Percentiles rank a stretch among this genome's conserved stretches.
These are phyloP conservation scores for Tinea semifulvella DNA, from an alignment of 2,888 invertebrate species.

Conservation along the genomic window DNA sequence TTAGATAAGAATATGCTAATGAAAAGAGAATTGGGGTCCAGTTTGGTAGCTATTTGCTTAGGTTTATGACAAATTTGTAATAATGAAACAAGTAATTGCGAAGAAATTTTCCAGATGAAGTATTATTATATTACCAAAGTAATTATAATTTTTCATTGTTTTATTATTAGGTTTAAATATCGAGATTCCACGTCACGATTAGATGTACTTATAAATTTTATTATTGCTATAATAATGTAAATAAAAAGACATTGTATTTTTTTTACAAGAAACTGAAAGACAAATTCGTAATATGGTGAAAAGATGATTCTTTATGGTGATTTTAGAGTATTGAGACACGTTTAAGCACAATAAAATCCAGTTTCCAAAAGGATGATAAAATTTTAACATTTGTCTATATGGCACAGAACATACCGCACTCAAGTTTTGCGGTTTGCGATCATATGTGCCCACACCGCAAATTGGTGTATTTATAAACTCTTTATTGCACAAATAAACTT, in stretches of 20 bases:
- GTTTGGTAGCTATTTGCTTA: no score
- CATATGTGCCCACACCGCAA: no score
- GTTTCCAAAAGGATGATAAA: not conserved
- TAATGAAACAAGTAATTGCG: not conserved
- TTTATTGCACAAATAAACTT: no score
- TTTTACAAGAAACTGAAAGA: not conserved
- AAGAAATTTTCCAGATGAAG: not conserved
- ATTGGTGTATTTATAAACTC: no score
- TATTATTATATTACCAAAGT: conserved; percentile 7
- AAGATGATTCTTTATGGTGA: not conserved
- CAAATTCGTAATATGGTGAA: not conserved
- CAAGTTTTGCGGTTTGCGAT: no score
- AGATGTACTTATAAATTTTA: not conserved
- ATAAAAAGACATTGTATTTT: no score
- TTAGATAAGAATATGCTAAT: no score
- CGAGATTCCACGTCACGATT: not conserved
- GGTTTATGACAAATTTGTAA: no score
- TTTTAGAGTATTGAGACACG: not conserved
- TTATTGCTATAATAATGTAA: not conserved
- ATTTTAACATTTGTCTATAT: no score
- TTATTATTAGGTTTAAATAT: not conserved
- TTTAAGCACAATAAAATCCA: not conserved
- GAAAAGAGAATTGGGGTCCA: no score
- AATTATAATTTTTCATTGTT: not conserved
- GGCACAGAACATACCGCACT: no score